phyloP scores from a whole-genome alignment of 2,797 vertebrate genomes.

The Heterohyrax brucei region DNA sequence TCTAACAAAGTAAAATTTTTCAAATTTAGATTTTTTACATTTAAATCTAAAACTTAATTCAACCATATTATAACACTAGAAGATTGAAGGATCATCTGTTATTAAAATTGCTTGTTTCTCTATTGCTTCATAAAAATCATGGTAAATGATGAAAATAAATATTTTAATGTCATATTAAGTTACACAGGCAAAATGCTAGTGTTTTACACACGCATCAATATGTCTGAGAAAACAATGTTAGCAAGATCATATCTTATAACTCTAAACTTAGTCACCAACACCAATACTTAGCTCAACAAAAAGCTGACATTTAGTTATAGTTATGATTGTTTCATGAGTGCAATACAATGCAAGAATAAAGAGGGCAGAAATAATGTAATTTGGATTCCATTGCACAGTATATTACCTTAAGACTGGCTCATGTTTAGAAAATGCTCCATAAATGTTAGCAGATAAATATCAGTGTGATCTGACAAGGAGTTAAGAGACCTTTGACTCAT shows the following conservation, averaged over 20 bases:
- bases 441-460: background rate
- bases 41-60: background rate
- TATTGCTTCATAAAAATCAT: background rate
- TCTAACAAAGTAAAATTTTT: background rate
- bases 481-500: background rate
- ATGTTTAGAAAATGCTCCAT: background rate
- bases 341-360: background rate
- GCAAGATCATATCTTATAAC: background rate
- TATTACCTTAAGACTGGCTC: background rate
- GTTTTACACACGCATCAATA: background rate
- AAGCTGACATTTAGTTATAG: background rate
- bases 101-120: background rate
- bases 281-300: background rate
- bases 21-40: slow-evolving; percentile 4
- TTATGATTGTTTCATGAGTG: background rate
- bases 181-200: background rate
- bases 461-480: background rate
- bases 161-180: background rate
- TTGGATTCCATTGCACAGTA: background rate
- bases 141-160: background rate
- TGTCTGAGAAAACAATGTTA: slow-evolving; percentile 8
- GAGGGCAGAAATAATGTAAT: background rate
- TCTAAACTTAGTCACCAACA: background rate
- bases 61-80: background rate
- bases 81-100: slow-evolving; percentile 5